A percentile compares a stretch with the other conserved stretches of the same genome.
These are phyloP conservation scores for Rhagophthalmus giganteus DNA, from an alignment of 2,888 invertebrate species.

Conservation along the genomic window DNA sequence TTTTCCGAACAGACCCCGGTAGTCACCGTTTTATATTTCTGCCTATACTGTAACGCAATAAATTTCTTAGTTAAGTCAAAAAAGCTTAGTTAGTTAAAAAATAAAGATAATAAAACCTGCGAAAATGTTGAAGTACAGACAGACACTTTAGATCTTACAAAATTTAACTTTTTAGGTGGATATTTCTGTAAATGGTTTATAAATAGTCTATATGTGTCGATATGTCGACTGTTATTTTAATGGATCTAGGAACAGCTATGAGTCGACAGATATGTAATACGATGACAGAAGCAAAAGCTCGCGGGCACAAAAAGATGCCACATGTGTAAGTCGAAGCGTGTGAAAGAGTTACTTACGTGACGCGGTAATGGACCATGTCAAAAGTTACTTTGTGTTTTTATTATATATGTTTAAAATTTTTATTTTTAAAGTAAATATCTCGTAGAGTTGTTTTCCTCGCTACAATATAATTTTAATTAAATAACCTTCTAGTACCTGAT, in stretches of 20 bases:
- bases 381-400: constrained; percentile 39
- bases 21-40: too few relatives aligned
- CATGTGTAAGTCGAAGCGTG: constrained; percentile 39
- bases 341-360: constrained; percentile 40
- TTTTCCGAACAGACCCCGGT: too few relatives aligned
- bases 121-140: too few relatives aligned
- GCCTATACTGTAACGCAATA: too few relatives aligned
- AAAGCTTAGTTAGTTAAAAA: too few relatives aligned
- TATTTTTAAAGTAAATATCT: constrained; percentile 17
- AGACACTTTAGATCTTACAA: too few relatives aligned
- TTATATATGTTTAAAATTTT: constrained; percentile 31
- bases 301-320: constrained; percentile 34
- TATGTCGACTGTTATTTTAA: constrained; percentile 23
- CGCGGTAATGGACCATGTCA: constrained; percentile 37
- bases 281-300: constrained; percentile 34
- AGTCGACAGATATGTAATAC: constrained; percentile 35
- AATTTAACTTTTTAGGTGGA: too few relatives aligned
- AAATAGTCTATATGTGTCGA: constrained; percentile 12
- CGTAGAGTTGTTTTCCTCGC: constrained; percentile 3
- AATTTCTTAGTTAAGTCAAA: too few relatives aligned
- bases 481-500: background rate
- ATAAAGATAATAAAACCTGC: too few relatives aligned
- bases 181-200: background rate
- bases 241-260: constrained; percentile 24
- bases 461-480: constrained; percentile 15